Conservation (phyloP, 2,888 invertebrate species). For the Nycteola revayana region DNA sequence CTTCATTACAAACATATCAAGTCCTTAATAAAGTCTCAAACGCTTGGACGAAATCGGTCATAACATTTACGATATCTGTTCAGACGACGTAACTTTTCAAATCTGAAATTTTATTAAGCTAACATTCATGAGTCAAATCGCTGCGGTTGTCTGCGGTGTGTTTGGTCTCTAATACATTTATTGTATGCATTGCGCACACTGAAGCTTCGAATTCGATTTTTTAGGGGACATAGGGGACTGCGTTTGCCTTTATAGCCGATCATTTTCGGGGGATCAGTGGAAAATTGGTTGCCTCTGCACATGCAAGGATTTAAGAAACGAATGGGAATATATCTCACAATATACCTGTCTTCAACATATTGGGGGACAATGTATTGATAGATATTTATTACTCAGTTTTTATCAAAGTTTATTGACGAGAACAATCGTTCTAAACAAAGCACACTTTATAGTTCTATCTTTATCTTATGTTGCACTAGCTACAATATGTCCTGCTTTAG, state of each 20-base stretch:
- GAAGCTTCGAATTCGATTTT: constrained; percentile 58
- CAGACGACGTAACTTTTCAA: constrained; percentile 21
- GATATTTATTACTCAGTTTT: constrained; percentile 23
- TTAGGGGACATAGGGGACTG: constrained; percentile 59
- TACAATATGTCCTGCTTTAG: too few relatives aligned
- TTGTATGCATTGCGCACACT: constrained; percentile 57
- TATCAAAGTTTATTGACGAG: constrained; percentile 3
- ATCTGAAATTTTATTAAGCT: constrained; percentile 17
- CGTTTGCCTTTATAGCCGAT: constrained; percentile 65
- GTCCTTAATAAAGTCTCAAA: constrained; percentile 23
- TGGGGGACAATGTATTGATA: constrained; percentile 32
- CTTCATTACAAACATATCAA: constrained; percentile 11
- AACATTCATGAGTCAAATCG: constrained; percentile 5
- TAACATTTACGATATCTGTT: constrained; percentile 18
- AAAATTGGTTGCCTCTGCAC: constrained; percentile 63
- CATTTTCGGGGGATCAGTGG: constrained; percentile 70
- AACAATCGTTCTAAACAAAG: too few relatives aligned
- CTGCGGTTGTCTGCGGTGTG: constrained; percentile 15
- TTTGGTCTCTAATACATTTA: constrained; percentile 33
- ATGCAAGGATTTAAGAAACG: constrained; percentile 54
- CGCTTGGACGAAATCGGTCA: constrained; percentile 16
- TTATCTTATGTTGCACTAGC: too few relatives aligned
- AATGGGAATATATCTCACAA: constrained; percentile 57
- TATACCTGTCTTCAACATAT: constrained; percentile 39
- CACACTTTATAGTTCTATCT: too few relatives aligned